Percentiles rank a stretch among this genome's conserved stretches.
These are phyloP conservation scores for Goniozus legneri DNA, from an alignment of 1,140 invertebrate genomes.

Conservation along the genomic window DNA sequence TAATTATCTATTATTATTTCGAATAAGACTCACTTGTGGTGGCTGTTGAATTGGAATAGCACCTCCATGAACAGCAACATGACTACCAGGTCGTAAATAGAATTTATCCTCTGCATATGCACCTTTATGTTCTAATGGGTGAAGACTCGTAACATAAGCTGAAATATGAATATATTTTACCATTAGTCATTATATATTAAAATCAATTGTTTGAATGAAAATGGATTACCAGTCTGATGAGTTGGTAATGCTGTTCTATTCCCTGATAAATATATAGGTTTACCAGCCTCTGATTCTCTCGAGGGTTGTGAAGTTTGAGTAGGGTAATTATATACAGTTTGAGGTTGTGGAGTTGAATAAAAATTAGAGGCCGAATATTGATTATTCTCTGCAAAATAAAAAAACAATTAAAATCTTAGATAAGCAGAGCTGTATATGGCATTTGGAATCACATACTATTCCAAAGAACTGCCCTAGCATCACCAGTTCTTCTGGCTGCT, in stretches of 20 bases:
- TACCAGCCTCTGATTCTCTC: conserved; percentile 41
- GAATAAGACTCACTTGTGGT: conserved; percentile 44
- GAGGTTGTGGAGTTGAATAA: conserved; percentile 37
- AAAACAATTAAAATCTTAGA: conserved; percentile 2
- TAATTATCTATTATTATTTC: conserved; percentile 1
- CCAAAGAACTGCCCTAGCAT: conserved; percentile 74
- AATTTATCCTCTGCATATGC: conserved; percentile 49
- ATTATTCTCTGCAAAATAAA: conserved; percentile 35
- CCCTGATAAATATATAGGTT: conserved; percentile 43
- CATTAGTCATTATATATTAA: not conserved
- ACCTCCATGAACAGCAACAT: conserved; percentile 53
- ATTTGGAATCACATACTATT: conserved; percentile 63
- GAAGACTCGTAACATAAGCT: conserved; percentile 46
- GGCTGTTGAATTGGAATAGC: conserved; percentile 56
- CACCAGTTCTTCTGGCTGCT: conserved; percentile 67
- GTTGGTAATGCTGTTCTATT: conserved; percentile 35
- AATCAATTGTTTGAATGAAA: not conserved
- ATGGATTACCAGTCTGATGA: conserved; percentile 35
- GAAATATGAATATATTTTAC: not conserved
- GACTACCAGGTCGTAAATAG: conserved; percentile 49
- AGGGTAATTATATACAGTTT: conserved; percentile 43
- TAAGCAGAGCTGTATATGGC: not conserved
- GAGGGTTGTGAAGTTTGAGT: conserved; percentile 41
- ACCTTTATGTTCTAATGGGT: conserved; percentile 41
- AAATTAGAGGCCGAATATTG: conserved; percentile 44